Base-by-base conservation (phyloP, 2,888 invertebrate genomes). In the Aspidiotus destructor region DNA sequence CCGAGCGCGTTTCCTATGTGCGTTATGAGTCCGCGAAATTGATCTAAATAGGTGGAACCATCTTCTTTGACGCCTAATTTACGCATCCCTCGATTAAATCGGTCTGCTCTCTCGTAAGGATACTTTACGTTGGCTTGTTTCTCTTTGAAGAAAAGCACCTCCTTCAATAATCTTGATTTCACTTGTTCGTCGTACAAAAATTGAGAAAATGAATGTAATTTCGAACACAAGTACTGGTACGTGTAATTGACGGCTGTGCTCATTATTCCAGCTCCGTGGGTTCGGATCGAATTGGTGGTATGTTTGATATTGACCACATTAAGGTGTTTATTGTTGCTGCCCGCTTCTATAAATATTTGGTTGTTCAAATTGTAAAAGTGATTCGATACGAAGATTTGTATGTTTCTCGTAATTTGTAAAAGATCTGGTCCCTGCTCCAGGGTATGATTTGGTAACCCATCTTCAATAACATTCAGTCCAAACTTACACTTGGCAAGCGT, bases 171-270 rank as follows among this genome's bases (percentile, higher is more conserved):
- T 69, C 94, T 84, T 0, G 96, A 95, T 78, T 97, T 96, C 62
- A 99, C 95, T 75, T 95, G 95, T 78, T 99, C 99, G 76, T 98
- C 97, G 76, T 89, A 97, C 78, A 99, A 85, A 77, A 98, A 98
- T 78, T 97, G 96, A 0, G 97, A 97, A 77, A 99, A 93, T 0
- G 88, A 88, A 74, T 88, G 89, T 75, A 99, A 89, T 77, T 97
- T 95, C 73, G 92, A 88, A 73, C 92, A 85, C 72, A 98, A 80
- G 78, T 95, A 97, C 78, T 96, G 96, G 78, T 94, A 94, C 0
- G 91, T 90, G 74, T 89, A 92, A 76, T 94, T 94, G 0, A 88
- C 93, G 0, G 94, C 92, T 0, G 94, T 94, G 75, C 92, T 94
- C 84, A 95, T 92, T 71, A 98, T 92, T 8, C 98, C 98, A 9